Conservation (phyloP, 2,797 vertebrate species). For the Clarias pachynema region DNA sequence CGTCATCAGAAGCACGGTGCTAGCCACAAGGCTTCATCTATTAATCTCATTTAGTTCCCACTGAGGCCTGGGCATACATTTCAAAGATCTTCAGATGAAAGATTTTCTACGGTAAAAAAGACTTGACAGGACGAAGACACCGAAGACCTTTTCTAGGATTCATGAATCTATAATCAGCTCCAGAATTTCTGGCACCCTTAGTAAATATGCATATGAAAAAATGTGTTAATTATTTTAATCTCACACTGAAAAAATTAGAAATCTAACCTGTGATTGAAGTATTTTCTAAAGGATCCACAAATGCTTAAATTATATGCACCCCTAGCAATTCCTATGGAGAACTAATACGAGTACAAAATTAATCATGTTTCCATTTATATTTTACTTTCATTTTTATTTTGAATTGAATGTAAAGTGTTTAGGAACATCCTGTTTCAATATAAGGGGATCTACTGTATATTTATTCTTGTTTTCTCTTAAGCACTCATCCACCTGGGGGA, state of each 20-base stretch:
- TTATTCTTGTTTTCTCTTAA: background rate
- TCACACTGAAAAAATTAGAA: background rate
- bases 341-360: background rate
- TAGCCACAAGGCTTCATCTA: constrained; percentile 44
- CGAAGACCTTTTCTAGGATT: background rate
- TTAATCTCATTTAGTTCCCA: constrained; percentile 26
- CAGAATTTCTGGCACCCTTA: background rate
- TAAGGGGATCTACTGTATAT: background rate
- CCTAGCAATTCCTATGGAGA: background rate
- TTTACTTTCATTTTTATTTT: background rate
- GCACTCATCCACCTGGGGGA: background rate
- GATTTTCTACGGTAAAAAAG: constrained; percentile 18
- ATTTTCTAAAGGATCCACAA: background rate
- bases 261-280: background rate
- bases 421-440: background rate
- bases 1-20: constrained; percentile 42
- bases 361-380: background rate
- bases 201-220: background rate
- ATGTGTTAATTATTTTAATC: background rate
- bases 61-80: constrained; percentile 2
- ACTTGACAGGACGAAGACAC: background rate
- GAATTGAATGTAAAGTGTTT: background rate
- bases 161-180: background rate
- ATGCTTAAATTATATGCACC: background rate
- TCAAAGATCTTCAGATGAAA: constrained; percentile 3